A percentile compares a stretch with the other conserved stretches of the same genome.
Conservation (phyloP, 2,888 invertebrate genomes). For the Oscheius myriophilus region DNA sequence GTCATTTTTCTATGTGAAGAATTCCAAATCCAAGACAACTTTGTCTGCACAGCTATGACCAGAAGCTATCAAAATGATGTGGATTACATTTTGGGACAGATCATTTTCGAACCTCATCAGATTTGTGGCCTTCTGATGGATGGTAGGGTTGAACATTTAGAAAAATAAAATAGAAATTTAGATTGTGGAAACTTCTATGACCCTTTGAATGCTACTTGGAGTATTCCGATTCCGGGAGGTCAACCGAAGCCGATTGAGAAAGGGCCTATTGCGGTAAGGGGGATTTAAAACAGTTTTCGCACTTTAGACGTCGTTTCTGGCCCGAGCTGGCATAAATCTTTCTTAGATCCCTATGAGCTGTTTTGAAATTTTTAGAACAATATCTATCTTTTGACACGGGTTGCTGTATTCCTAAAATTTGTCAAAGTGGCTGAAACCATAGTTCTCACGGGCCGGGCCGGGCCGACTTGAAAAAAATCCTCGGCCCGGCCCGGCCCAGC, state of each 20-base stretch:
- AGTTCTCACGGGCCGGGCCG: too few relatives aligned
- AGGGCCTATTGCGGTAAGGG: constrained; percentile 37
- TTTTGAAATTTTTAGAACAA: too few relatives aligned
- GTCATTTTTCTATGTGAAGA: constrained; percentile 50
- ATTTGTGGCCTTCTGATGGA: constrained; percentile 59
- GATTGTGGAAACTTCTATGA: constrained; percentile 58
- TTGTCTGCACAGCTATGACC: constrained; percentile 56
- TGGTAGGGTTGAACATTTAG: constrained; percentile 4
- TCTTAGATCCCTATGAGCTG: too few relatives aligned
- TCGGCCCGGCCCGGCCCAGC: too few relatives aligned
- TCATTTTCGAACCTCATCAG: constrained; percentile 59
- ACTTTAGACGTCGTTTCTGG: background rate
- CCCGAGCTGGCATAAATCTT: too few relatives aligned
- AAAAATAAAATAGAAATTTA: constrained; percentile 1
- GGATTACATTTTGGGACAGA: constrained; percentile 57
- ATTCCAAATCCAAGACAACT: constrained; percentile 57
- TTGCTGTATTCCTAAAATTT: too few relatives aligned
- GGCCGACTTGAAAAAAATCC: too few relatives aligned
- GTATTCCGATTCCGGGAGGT: constrained; percentile 55
- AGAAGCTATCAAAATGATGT: constrained; percentile 59
- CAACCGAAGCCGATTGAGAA: constrained; percentile 49
- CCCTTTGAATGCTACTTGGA: constrained; percentile 54
- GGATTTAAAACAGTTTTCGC: too few relatives aligned
- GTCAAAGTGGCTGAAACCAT: too few relatives aligned
- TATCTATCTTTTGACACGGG: too few relatives aligned